Conservation (phyloP, 2,797 vertebrate genomes). For the Pseudocheirus occidentalis region DNA sequence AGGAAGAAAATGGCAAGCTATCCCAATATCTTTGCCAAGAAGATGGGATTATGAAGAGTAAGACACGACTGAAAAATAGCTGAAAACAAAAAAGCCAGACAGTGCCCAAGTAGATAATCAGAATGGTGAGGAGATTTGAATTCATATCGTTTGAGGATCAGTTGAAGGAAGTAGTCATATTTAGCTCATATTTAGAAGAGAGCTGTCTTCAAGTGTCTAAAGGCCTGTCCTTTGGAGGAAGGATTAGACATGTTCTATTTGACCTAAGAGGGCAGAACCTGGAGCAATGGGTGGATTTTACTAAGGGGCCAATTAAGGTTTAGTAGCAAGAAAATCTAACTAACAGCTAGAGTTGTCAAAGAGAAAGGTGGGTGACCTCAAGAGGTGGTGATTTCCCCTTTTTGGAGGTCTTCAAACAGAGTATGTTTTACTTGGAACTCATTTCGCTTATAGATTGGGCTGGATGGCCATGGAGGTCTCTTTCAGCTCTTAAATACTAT, state of each 20-base stretch:
- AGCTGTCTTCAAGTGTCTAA: not conserved
- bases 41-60: not conserved
- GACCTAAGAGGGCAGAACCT: not conserved
- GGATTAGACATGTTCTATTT: not conserved
- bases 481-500: not conserved
- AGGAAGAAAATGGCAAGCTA: not conserved
- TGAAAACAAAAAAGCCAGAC: not conserved
- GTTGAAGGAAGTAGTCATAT: not conserved
- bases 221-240: not conserved
- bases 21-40: not conserved
- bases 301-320: not conserved
- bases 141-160: not conserved
- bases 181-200: not conserved
- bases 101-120: not conserved
- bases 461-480: not conserved
- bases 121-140: not conserved
- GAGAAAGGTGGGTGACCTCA: not conserved
- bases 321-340: not conserved
- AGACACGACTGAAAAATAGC: not conserved
- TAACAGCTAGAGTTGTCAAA: not conserved
- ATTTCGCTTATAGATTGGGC: not conserved
- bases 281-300: not conserved
- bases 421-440: not conserved
- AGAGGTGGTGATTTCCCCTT: not conserved
- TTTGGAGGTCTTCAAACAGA: not conserved